Evolutionary conservation across 2,113 vertebrate species (phyloP).

Genomic region (Ctenodactylus gundi): DNA sequence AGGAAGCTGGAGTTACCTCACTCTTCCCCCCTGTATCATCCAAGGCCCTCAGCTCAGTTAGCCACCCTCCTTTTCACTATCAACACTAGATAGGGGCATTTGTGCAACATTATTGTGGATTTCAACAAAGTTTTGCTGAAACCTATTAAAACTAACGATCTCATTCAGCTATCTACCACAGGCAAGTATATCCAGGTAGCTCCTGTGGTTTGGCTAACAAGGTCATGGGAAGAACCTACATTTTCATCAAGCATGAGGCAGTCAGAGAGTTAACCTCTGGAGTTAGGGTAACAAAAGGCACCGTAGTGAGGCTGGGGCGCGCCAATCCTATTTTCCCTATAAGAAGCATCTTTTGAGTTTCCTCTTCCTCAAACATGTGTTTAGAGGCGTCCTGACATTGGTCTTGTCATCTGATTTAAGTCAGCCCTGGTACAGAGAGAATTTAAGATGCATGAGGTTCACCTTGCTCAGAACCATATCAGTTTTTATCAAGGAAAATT

Average conservation of each 20-base stretch:
- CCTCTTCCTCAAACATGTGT: not conserved
- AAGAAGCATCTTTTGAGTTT: not conserved
- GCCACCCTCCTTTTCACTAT: not conserved
- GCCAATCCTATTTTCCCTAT: not conserved
- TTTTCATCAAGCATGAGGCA: not conserved
- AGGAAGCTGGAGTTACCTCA: not conserved
- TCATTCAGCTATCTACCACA: not conserved
- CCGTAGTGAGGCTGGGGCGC: not conserved
- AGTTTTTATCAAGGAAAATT: not conserved
- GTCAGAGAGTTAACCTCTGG: conserved; percentile 1
- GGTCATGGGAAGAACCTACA: too few relatives aligned
- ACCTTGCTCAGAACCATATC: not conserved
- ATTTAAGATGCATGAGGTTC: not conserved
- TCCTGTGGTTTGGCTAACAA: not conserved
- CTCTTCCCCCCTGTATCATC: not conserved
- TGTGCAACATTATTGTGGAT: not conserved
- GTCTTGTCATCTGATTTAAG: not conserved
- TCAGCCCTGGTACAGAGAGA: not conserved
- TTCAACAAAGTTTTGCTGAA: conserved; percentile 34
- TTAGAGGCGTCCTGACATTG: not conserved
- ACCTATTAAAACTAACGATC: not conserved
- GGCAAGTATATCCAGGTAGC: not conserved
- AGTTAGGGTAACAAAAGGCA: not conserved
- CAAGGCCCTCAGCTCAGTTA: not conserved
- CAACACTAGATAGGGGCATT: not conserved